Evolutionary conservation across 2,888 invertebrate genomes (phyloP).

Genomic region (Ophion obscuratus): DNA sequence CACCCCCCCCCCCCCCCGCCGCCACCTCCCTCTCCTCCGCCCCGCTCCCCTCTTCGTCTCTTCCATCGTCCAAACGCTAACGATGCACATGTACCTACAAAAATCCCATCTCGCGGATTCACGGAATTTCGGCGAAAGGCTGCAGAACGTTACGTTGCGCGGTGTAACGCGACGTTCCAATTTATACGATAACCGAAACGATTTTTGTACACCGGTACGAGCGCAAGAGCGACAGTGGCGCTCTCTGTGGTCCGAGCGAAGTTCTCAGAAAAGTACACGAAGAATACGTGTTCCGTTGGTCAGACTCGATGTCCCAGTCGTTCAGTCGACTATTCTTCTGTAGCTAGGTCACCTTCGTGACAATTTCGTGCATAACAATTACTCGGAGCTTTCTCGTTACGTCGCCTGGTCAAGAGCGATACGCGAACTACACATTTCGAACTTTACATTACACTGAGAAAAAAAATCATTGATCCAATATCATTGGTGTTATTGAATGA

Average conservation of each 20-base stretch:
- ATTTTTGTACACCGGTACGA: neutral
- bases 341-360: neutral
- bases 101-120: conserved; percentile 11
- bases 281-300: neutral
- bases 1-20: neutral
- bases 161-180: neutral
- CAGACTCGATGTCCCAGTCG: neutral
- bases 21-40: no score
- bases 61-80: conserved; percentile 1
- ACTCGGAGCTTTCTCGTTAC: no score
- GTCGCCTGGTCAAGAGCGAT: no score
- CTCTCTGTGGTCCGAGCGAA: neutral
- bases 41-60: no score
- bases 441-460: no score
- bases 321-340: neutral
- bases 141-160: neutral
- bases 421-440: no score
- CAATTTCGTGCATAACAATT: no score
- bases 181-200: neutral
- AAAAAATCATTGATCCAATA: no score
- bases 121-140: neutral
- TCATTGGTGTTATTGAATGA: no score
- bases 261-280: neutral
- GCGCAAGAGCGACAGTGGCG: conserved; percentile 3
- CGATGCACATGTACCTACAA: neutral